A percentile compares a stretch with the other conserved stretches of the same genome.
phyloP scores from a whole-genome alignment of 1,140 invertebrate species.

The Eriocheir sinensis region DNA sequence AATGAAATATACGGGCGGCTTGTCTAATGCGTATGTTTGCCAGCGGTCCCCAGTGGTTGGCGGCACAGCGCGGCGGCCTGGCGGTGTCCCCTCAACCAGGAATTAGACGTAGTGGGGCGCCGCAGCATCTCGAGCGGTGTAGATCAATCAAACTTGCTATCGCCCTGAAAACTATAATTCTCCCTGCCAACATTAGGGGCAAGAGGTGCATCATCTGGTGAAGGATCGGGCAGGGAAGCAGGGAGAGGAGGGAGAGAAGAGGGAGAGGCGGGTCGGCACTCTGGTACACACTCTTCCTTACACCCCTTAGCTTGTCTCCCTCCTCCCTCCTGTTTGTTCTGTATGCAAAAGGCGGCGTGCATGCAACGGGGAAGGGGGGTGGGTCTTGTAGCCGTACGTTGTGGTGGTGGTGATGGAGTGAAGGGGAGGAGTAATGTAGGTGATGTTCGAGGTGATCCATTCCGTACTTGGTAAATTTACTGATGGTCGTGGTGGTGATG shows the following conservation, averaged over 20 bases:
- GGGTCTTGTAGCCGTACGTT: too few relatives aligned
- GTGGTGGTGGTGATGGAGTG: too few relatives aligned
- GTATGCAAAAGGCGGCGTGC: too few relatives aligned
- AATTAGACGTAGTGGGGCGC: not conserved
- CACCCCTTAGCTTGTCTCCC: too few relatives aligned
- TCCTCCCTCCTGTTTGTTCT: not conserved
- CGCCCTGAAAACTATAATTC: conserved; percentile 16
- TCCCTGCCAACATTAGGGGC: conserved; percentile 1
- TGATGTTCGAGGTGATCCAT: too few relatives aligned
- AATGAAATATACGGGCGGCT: not conserved
- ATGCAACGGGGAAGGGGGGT: too few relatives aligned
- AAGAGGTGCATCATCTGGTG: not conserved
- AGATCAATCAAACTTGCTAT: conserved; percentile 2
- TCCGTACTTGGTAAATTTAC: too few relatives aligned
- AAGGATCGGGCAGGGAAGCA: too few relatives aligned
- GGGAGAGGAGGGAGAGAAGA: too few relatives aligned
- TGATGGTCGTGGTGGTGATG: not conserved
- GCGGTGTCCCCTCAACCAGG: not conserved
- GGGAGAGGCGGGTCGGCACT: too few relatives aligned
- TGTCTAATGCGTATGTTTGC: not conserved
- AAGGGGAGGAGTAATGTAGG: too few relatives aligned
- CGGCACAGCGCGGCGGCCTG: not conserved
- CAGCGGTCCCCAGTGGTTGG: not conserved
- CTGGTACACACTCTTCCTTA: not conserved
- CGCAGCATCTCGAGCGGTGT: conserved; percentile 8